Conservation (phyloP, 2,797 vertebrate genomes). For the Diplodus puntazzo region DNA sequence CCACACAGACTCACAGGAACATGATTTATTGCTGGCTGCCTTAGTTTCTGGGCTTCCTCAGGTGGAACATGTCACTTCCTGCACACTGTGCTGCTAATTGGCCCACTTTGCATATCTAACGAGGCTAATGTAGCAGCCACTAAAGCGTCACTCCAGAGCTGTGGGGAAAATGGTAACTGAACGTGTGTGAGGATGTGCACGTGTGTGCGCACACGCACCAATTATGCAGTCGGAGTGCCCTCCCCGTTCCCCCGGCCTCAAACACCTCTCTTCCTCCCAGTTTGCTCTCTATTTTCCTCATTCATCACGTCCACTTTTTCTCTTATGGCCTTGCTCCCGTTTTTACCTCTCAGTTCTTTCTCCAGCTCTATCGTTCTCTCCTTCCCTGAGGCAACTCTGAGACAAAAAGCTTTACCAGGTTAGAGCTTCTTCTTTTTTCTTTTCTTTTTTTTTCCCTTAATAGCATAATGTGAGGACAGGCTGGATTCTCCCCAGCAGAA, state of each 20-base stretch:
- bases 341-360: slow-evolving; percentile 39
- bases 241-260: slow-evolving; percentile 23
- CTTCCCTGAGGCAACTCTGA: slow-evolving; percentile 56
- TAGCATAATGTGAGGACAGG: slow-evolving; percentile 23
- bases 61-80: slow-evolving; percentile 82
- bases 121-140: slow-evolving; percentile 78
- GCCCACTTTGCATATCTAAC: slow-evolving; percentile 82
- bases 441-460: slow-evolving; percentile 29
- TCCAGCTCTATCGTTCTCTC: slow-evolving; percentile 30
- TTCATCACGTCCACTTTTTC: slow-evolving; percentile 65
- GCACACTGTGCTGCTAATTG: slow-evolving; percentile 78
- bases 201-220: slow-evolving; percentile 8
- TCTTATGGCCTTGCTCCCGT: slow-evolving; percentile 24
- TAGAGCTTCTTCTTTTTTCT: slow-evolving; percentile 17
- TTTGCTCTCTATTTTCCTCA: slow-evolving; percentile 39
- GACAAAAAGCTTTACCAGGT: slow-evolving; percentile 59
- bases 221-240: slow-evolving; percentile 51
- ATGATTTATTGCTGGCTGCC: slow-evolving; percentile 69
- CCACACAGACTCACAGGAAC: background rate
- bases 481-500: slow-evolving; percentile 21
- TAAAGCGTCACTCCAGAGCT: slow-evolving; percentile 59
- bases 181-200: background rate
- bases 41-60: slow-evolving; percentile 70
- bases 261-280: slow-evolving; percentile 7
- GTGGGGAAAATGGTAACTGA: slow-evolving; percentile 21